phyloP scores from a whole-genome alignment of 2,888 invertebrate genomes.

The Drosophila ochracea region DNA sequence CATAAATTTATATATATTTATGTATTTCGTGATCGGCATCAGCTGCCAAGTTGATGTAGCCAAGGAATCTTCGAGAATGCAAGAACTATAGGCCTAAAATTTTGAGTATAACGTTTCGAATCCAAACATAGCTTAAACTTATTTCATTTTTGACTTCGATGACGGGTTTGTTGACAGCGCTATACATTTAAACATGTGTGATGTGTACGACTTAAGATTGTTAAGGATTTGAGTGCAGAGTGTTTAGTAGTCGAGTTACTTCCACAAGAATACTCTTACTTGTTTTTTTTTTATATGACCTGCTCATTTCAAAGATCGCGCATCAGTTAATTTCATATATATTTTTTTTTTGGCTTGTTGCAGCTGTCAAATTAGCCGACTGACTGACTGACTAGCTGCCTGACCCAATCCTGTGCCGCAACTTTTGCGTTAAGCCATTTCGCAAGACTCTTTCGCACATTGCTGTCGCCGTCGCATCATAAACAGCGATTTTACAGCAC shows the following conservation, averaged over 20 bases:
- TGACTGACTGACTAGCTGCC: constrained; percentile 44
- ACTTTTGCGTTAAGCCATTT: constrained; percentile 46
- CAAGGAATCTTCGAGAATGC: not conserved
- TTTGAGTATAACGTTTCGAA: not conserved
- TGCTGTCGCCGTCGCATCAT: constrained; percentile 65
- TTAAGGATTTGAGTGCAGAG: not conserved
- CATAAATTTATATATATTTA: not conserved
- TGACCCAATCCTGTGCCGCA: constrained; percentile 64
- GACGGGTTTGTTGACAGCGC: not conserved
- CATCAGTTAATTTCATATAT: constrained; percentile 25
- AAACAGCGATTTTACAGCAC: constrained; percentile 75
- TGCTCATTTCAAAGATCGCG: constrained; percentile 14
- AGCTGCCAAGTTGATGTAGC: not conserved
- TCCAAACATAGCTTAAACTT: not conserved
- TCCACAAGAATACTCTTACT: not conserved
- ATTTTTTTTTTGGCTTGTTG: constrained; percentile 22
- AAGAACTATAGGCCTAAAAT: not conserved
- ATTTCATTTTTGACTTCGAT: not conserved
- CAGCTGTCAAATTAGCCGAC: constrained; percentile 68
- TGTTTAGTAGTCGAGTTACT: not conserved
- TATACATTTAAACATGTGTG: not conserved
- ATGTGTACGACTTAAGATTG: rapidly evolving
- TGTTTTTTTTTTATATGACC: constrained; percentile 1
- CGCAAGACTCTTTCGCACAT: constrained; percentile 55
- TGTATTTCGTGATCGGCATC: not conserved